Conservation (phyloP, 2,797 vertebrate species). For the Perdix hodgsoniae region DNA sequence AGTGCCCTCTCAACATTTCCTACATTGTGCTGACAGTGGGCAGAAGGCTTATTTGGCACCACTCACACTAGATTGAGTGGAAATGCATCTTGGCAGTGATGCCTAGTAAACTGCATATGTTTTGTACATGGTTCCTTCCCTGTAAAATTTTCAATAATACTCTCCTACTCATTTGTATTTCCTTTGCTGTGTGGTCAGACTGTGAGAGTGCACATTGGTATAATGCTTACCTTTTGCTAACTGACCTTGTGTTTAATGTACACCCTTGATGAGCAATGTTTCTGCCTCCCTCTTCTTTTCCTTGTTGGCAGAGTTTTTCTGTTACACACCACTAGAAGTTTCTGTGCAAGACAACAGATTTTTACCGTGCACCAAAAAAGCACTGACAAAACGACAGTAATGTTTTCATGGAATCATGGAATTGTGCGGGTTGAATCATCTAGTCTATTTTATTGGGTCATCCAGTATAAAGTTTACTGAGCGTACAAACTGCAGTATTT, state of each 20-base stretch:
- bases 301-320: not conserved
- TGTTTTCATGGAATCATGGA: not conserved
- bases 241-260: not conserved
- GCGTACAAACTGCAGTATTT: not conserved
- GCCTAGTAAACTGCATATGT: not conserved
- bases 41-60: constrained; percentile 35
- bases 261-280: fast-evolving
- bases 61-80: not conserved
- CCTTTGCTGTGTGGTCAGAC: not conserved
- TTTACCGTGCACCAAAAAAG: not conserved
- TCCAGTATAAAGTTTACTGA: not conserved
- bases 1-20: not conserved
- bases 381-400: not conserved
- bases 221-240: not conserved
- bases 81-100: constrained; percentile 37
- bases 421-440: not conserved
- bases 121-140: not conserved
- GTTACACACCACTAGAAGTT: not conserved
- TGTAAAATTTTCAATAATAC: constrained; percentile 19
- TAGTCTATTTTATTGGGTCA: not conserved
- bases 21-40: constrained; percentile 6
- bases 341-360: not conserved
- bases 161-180: not conserved
- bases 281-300: not conserved
- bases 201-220: not conserved